phyloP scores from a whole-genome alignment of 1,140 invertebrate species.

The Meloidogyne exigua region DNA sequence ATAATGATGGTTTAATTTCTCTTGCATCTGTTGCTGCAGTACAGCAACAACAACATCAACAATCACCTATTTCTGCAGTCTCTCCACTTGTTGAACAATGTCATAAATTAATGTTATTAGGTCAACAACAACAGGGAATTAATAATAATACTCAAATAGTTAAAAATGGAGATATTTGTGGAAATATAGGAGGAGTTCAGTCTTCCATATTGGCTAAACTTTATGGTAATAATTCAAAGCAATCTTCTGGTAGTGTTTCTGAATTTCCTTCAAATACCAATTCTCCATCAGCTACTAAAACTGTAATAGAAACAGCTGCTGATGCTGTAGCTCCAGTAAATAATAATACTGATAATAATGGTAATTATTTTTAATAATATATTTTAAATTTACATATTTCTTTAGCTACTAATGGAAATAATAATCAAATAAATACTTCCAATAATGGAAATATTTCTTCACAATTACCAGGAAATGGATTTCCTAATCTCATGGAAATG shows the following conservation, averaged over 20 bases:
- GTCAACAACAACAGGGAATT: slow-evolving; percentile 16
- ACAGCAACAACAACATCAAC: slow-evolving; percentile 20
- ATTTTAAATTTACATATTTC: too few species aligned
- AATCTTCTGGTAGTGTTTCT: neutral
- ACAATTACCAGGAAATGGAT: neutral
- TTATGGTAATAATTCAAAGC: neutral
- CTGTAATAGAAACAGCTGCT: neutral
- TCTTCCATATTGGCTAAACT: neutral
- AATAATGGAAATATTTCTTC: neutral
- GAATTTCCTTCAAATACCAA: neutral
- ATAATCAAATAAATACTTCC: neutral
- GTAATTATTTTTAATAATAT: neutral
- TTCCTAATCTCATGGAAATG: neutral
- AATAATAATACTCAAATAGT: neutral
- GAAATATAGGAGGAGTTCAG: neutral
- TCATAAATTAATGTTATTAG: slow-evolving; percentile 13
- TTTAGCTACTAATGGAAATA: neutral
- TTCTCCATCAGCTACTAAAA: neutral
- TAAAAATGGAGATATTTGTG: neutral
- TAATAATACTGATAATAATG: neutral
- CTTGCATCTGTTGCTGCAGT: slow-evolving; percentile 1
- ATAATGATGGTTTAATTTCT: neutral
- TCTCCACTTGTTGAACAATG: slow-evolving; percentile 21
- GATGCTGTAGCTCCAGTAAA: neutral
- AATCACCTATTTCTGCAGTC: neutral